Conservation (phyloP, 30 jellyfish, hydroid and myxozoan genomes). For the Rhopilema esculentum region DNA sequence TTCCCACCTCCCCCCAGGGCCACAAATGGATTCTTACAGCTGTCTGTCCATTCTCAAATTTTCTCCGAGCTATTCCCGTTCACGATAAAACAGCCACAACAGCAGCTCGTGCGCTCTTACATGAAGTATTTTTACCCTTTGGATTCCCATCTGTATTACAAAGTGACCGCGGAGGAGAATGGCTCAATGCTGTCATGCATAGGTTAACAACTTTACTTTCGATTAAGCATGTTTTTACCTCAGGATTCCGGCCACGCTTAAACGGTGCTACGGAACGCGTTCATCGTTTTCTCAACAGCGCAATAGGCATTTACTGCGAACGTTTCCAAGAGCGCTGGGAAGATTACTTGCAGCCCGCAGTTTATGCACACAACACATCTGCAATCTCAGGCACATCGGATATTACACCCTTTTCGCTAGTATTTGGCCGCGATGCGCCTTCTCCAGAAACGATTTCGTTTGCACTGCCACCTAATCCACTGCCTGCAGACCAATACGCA, state of each 20-base stretch:
- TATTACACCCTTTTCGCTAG: slow-evolving; percentile 8
- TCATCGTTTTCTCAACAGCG: slow-evolving; percentile 17
- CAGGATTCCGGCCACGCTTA: no score
- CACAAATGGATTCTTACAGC: slow-evolving; percentile 37
- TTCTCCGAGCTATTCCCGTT: not conserved
- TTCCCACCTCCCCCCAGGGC: slow-evolving; percentile 16
- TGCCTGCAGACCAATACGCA: slow-evolving; percentile 44
- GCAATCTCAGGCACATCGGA: slow-evolving; percentile 6
- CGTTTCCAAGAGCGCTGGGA: not conserved
- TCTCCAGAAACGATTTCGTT: slow-evolving; percentile 27
- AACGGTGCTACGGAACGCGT: slow-evolving; percentile 1
- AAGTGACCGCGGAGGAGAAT: not conserved
- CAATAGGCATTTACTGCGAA: slow-evolving; percentile 28
- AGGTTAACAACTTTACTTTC: not conserved
- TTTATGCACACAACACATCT: slow-evolving; percentile 32
- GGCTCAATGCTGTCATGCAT: not conserved
- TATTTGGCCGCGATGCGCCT: slow-evolving; percentile 50
- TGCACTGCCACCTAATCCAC: slow-evolving; percentile 2
- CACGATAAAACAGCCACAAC: not conserved
- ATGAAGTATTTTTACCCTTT: not conserved
- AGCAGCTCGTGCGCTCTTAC: not conserved
- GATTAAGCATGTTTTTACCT: not conserved
- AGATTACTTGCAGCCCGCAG: slow-evolving; percentile 42
- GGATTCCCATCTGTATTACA: not conserved
- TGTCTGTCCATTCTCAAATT: no score